A percentile compares a stretch with the other conserved stretches of the same genome.
Evolutionary conservation across 2,113 vertebrate genomes (phyloP).

Genomic region (Xerus inauris): DNA sequence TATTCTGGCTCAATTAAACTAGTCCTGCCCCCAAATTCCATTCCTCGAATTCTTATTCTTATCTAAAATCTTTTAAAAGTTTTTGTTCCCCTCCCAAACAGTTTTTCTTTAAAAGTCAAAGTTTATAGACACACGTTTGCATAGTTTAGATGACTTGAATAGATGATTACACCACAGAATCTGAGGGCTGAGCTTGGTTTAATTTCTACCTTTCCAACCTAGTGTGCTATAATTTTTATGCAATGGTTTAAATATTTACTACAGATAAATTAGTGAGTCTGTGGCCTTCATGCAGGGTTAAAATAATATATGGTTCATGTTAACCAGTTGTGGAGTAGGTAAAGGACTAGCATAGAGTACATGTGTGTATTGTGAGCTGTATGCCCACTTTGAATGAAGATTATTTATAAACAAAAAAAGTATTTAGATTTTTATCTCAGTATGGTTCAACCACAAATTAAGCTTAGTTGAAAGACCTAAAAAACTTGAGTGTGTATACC

Average conservation of each 20-base stretch:
- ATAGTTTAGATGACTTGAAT: slow-evolving; percentile 15
- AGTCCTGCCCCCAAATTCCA: neutral
- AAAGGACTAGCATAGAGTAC: neutral
- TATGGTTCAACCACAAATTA: slow-evolving; percentile 22
- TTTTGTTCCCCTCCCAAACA: neutral
- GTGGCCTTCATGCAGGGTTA: slow-evolving; percentile 1
- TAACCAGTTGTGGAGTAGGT: neutral
- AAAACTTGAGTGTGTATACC: neutral
- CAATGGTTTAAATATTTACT: slow-evolving; percentile 64
- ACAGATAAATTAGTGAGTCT: slow-evolving; percentile 23
- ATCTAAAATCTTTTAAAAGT: slow-evolving; percentile 5
- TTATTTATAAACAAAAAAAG: neutral
- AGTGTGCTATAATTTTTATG: slow-evolving; percentile 11
- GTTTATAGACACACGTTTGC: neutral
- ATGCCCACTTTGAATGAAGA: neutral
- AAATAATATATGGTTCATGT: neutral
- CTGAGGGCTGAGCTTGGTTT: neutral
- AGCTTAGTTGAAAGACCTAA: slow-evolving; percentile 43
- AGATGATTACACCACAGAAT: neutral
- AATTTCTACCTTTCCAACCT: slow-evolving; percentile 27
- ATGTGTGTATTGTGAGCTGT: neutral
- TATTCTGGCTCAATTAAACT: neutral
- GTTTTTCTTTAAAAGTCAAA: slow-evolving; percentile 23
- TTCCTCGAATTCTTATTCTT: slow-evolving; percentile 25
- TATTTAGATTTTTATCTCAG: neutral